Base-by-base conservation (phyloP, 2,888 invertebrate species). In the Taenaris catops region DNA sequence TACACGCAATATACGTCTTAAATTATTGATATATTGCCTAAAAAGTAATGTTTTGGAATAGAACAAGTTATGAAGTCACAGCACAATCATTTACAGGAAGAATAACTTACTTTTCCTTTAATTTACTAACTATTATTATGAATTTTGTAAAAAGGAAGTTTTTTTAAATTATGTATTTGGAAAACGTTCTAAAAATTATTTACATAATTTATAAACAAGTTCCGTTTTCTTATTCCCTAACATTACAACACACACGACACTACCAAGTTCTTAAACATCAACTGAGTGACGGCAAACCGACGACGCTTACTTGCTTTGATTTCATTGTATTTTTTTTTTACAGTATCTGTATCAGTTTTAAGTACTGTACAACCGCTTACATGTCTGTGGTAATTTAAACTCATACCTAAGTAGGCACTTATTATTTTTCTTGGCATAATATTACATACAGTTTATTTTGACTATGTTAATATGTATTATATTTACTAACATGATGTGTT, bases 31-130 rank as follows among this genome's bases (percentile, higher is more conserved):
- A 23, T 12, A 40, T 25, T 31, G 25, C 14, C 29, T 8, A 21
- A 45, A 39, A 43, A 41, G 26, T 41, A 65, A 66, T 74, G 67
- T 75, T 78, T 74, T 69, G 67, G 40, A 46, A 46, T 32, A 44
- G 61, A 70, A 65, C 61, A 63, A 74, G 63, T 64, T 65, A 57
- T 53, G 51, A 63, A 63, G 60, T 65, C 59, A 63, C 59, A 60
- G 53, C 46, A 56, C 44, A 49, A 44, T 41, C 44, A 43, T 44
- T 29, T 28, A 28, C 17, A 39, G 29, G 21, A 41, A 35, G 20
- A 32, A 35, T 31, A 39, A 36, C 37, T 41, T 28, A 34, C 16
- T 42, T 38, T 7, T 25, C 35, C 7, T 4, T 14, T 20, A 16
- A 21, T 8, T 18, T 25, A 31, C 9, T 4, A 14, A 26, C n/a